Evolutionary conservation across 1,140 invertebrate genomes (phyloP).

Genomic region (Melipona quadrifasciata): DNA sequence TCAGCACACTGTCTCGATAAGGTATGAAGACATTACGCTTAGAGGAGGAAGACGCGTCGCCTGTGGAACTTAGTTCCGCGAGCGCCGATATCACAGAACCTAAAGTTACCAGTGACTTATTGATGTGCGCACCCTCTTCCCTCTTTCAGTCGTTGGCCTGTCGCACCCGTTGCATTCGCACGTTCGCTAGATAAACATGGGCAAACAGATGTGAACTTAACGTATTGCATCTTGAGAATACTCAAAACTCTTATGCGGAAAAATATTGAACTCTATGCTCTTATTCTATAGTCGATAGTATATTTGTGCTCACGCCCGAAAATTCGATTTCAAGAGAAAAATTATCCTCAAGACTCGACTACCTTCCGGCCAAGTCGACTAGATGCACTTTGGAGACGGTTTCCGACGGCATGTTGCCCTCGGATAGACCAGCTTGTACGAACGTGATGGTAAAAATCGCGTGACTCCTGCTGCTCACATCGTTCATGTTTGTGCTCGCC

Average conservation of each 20-base stretch:
- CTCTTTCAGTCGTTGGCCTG: slow-evolving; percentile 93
- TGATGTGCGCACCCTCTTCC: slow-evolving; percentile 96
- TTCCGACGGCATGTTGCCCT: slow-evolving; percentile 91
- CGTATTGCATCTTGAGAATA: too few species aligned
- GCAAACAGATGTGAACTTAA: neutral
- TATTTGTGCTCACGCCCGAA: neutral
- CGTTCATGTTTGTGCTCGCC: slow-evolving; percentile 93
- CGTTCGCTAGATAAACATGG: slow-evolving; percentile 86
- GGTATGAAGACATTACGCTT: slow-evolving; percentile 90
- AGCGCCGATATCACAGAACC: slow-evolving; percentile 97
- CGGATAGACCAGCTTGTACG: slow-evolving; percentile 91
- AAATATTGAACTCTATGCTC: too few species aligned
- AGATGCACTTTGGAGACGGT: slow-evolving; percentile 94
- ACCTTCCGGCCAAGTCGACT: slow-evolving; percentile 94
- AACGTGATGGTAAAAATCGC: slow-evolving; percentile 97
- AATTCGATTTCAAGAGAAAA: neutral
- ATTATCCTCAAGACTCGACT: slow-evolving; percentile 50
- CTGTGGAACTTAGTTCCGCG: slow-evolving; percentile 85
- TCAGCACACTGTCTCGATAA: slow-evolving; percentile 94
- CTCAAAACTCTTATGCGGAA: neutral
- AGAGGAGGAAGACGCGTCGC: slow-evolving; percentile 76
- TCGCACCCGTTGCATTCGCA: slow-evolving; percentile 92
- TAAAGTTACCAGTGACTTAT: slow-evolving; percentile 94
- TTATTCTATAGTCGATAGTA: too few species aligned
- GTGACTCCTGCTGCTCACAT: slow-evolving; percentile 95